These are phyloP conservation scores for Leptinotarsa haldemani DNA, from an alignment of 2,888 invertebrate species.

Conservation along the genomic window DNA sequence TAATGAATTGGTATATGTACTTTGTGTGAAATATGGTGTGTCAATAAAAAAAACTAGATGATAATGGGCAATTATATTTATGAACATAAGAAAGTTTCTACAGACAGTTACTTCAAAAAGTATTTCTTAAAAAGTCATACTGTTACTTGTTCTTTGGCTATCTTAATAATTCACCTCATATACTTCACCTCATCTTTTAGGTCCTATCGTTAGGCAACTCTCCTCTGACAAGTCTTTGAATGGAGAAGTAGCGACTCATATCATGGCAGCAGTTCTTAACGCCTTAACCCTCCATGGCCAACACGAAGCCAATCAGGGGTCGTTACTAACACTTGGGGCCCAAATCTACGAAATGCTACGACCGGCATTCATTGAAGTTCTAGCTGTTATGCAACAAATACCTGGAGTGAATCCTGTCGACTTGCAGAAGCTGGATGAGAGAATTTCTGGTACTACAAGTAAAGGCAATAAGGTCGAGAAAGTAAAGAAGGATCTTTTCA, in stretches of 20 bases:
- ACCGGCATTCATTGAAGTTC: conserved; percentile 79
- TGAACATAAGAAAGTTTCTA: too few species aligned
- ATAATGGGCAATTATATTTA: too few species aligned
- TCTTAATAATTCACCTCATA: too few species aligned
- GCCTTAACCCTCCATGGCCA: conserved; percentile 90
- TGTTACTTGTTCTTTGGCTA: too few species aligned
- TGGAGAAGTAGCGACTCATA: conserved; percentile 76
- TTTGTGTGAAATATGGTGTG: too few species aligned
- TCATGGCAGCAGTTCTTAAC: conserved; percentile 77
- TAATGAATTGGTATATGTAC: too few species aligned
- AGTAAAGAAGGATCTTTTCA: conserved; percentile 90
- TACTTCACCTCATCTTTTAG: conserved; percentile 48
- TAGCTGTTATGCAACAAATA: conserved; percentile 79
- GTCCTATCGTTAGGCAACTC: conserved; percentile 77
- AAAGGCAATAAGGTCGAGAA: conserved; percentile 88
- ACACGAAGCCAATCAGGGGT: conserved; percentile 89
- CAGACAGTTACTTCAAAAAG: too few species aligned
- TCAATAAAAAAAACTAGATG: too few species aligned
- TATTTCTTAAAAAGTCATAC: too few species aligned
- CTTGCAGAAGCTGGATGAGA: conserved; percentile 87
- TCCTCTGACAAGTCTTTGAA: conserved; percentile 73
- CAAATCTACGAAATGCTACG: conserved; percentile 87
- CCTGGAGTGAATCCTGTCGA: conserved; percentile 85
- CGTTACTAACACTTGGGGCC: conserved; percentile 82
- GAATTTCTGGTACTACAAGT: conserved; percentile 74